Conservation (phyloP, 2,797 vertebrate species). For the Periophthalmus magnuspinnatus region DNA sequence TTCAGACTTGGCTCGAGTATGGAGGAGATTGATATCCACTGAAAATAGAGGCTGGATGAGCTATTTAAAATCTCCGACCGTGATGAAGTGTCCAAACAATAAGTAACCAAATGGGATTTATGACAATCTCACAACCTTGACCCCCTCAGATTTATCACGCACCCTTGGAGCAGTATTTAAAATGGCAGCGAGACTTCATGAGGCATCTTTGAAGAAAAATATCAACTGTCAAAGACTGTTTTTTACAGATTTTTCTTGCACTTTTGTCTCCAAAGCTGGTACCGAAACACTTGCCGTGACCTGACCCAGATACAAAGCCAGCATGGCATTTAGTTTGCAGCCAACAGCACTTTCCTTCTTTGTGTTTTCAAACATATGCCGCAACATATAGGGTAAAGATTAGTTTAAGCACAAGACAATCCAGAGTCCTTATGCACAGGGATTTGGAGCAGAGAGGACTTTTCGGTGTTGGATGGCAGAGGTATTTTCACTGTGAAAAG, state of each 20-base stretch:
- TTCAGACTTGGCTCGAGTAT: slow-evolving; percentile 39
- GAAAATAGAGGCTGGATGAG: slow-evolving; percentile 52
- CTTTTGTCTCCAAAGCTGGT: neutral
- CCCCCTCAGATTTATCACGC: slow-evolving; percentile 29
- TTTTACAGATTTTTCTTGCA: slow-evolving; percentile 14
- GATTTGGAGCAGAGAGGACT: slow-evolving; percentile 10
- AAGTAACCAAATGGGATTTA: slow-evolving; percentile 60
- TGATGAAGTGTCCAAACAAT: slow-evolving; percentile 66
- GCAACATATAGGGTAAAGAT: neutral
- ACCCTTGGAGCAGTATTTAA: slow-evolving; percentile 41
- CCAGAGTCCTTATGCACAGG: slow-evolving; percentile 1
- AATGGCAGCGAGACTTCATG: slow-evolving; percentile 15
- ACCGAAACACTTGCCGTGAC: neutral
- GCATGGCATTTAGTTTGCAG: slow-evolving; percentile 10
- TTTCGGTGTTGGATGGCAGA: slow-evolving; percentile 4
- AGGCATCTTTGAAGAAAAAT: slow-evolving; percentile 16
- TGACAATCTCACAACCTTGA: slow-evolving; percentile 45
- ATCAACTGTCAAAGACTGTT: slow-evolving; percentile 19
- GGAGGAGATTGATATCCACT: slow-evolving; percentile 55
- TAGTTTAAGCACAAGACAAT: neutral
- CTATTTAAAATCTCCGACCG: slow-evolving; percentile 52
- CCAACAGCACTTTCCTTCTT: slow-evolving; percentile 4
- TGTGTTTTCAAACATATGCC: slow-evolving; percentile 7
- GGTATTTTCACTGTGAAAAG: slow-evolving; percentile 3
- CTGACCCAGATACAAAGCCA: slow-evolving; percentile 2